These are phyloP conservation scores for Nyctibius bracteatus DNA, from an alignment of 2,113 vertebrate genomes.

Conservation along the genomic window DNA sequence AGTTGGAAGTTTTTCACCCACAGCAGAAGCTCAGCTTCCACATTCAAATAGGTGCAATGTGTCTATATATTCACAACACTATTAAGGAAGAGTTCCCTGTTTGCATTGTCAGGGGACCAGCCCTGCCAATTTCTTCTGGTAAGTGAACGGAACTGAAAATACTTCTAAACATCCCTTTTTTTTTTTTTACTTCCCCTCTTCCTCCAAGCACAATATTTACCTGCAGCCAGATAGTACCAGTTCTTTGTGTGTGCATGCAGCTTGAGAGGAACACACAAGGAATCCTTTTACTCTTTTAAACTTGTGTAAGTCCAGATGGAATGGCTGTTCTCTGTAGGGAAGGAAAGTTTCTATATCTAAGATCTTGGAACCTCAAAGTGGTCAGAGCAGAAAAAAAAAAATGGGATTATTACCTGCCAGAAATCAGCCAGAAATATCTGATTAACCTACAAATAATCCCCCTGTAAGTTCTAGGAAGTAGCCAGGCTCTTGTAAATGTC, in stretches of 20 bases:
- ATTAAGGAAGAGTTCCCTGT: not conserved
- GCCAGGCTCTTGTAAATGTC: not conserved
- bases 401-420: not conserved
- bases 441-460: not conserved
- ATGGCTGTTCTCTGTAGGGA: not conserved
- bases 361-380: not conserved
- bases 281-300: not conserved
- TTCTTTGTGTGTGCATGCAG: not conserved
- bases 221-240: not conserved
- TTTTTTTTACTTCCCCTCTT: not conserved
- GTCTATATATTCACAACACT: not conserved
- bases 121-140: not conserved
- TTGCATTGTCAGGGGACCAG: not conserved
- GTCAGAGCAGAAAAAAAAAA: not conserved
- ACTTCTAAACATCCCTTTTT: not conserved
- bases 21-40: not conserved
- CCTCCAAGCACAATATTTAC: not conserved
- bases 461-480: not conserved
- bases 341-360: not conserved
- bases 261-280: not conserved
- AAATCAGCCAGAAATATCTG: not conserved
- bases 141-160: not conserved
- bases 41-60: not conserved
- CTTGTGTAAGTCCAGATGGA: not conserved
- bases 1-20: not conserved